phyloP scores from a whole-genome alignment of 2,113 vertebrate species.

The Clarias batrachus region DNA sequence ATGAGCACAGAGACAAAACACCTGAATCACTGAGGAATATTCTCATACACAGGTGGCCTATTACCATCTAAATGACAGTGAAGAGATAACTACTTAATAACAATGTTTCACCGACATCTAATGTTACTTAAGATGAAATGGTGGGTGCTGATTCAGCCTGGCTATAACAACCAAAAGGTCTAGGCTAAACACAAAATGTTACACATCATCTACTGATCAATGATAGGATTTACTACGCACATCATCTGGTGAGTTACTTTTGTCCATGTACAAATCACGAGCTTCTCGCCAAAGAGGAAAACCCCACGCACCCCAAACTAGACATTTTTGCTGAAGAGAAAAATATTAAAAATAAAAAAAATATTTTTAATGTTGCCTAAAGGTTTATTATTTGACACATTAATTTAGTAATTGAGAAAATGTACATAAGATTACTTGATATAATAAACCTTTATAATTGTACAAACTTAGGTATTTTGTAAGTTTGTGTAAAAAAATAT shows the following conservation, averaged over 20 bases:
- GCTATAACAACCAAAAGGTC: background rate
- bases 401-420: background rate
- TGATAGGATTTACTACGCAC: background rate
- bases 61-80: background rate
- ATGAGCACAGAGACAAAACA: slow-evolving; percentile 29
- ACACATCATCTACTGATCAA: background rate
- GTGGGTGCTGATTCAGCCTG: background rate
- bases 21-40: slow-evolving; percentile 23
- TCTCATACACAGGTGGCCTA: slow-evolving; percentile 13
- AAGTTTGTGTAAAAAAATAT: no score
- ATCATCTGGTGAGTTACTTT: background rate
- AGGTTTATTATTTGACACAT: background rate
- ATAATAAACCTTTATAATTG: no score
- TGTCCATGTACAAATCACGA: background rate
- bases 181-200: no score
- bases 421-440: background rate
- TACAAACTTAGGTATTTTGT: no score
- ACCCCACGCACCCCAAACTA: background rate
- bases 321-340: background rate
- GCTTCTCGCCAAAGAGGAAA: background rate
- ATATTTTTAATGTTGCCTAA: background rate
- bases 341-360: no score
- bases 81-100: slow-evolving; percentile 18
- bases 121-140: background rate
- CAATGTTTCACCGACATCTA: background rate